Base-by-base conservation (phyloP, 2,113 vertebrate genomes). In the Ochotona curzoniae region DNA sequence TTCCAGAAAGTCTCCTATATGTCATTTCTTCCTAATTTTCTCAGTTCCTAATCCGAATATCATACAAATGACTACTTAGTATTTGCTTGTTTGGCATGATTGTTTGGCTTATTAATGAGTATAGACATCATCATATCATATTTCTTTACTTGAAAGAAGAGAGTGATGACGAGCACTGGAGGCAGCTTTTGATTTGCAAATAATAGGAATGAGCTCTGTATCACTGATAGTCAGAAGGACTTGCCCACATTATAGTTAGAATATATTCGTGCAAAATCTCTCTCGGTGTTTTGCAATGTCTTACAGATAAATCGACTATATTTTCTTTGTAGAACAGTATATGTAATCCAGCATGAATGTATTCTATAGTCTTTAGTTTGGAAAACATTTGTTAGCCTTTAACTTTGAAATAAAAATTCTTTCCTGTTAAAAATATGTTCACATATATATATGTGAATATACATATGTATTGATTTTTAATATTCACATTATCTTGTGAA, bases 81-180 rank as follows among this genome's bases (percentile, higher is more conserved):
- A 25, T 44, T 47, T 67, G 49, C 70, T n/a, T 73, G 2, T 69
- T 81, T 76, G n/a, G 86, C 13, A 51, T 64, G 30, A 70, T 76
- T 26, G 23, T 25, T 74, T 30, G 25, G 25, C 85, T 84, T 57
- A 49, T 32, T 61, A 73, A 61, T 86, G 15, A 78, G 25, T 17
- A 73, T 13, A 51, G 13, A 83, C 70, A 66, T 38, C 73, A n/a
- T 6, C 5, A 75, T 57, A n/a, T 51, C 70, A 44, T 51, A 70
- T 89, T 82, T 89, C 15, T 60, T 71, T 57, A 54, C 35, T 30
- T 23, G 63, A 80, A 93, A 75, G 71, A 88, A 81, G 15, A 44
- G 30, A 91, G 44, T 35, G 44, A 5, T 44, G 38, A 44, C 9
- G 2, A 32, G 9, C 38, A 8, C 74, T n/a, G n/a, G 21, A 75